phyloP scores from a whole-genome alignment of 2,797 vertebrate genomes.

The Rallus crepitans region DNA sequence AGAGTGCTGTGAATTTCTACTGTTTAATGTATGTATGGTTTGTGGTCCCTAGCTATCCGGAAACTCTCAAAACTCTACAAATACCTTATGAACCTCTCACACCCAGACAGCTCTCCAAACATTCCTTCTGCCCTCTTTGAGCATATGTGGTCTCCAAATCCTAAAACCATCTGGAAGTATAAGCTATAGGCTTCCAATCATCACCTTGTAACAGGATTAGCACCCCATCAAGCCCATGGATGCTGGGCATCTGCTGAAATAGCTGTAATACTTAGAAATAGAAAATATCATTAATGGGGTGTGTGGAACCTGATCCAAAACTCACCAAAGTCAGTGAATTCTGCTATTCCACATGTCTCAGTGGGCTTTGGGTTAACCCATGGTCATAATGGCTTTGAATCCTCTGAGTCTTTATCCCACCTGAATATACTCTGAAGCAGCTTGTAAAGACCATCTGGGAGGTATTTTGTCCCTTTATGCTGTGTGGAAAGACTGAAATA shows the following conservation, averaged over 20 bases:
- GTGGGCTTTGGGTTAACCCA: not conserved
- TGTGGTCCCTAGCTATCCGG: slow-evolving; percentile 31
- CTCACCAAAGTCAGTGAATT: not conserved
- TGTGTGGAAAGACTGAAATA: not conserved
- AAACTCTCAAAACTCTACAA: slow-evolving; percentile 59
- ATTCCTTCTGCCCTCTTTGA: slow-evolving; percentile 29
- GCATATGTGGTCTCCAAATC: slow-evolving; percentile 11
- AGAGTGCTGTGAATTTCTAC: slow-evolving; percentile 5
- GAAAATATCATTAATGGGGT: not conserved
- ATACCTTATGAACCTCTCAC: slow-evolving; percentile 31
- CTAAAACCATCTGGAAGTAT: slow-evolving; percentile 44
- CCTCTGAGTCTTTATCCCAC: not conserved
- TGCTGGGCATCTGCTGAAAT: slow-evolving; percentile 61
- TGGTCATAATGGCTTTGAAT: not conserved
- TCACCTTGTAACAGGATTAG: slow-evolving; percentile 69
- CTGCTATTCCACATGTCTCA: not conserved
- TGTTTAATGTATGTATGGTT: not conserved
- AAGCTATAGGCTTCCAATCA: slow-evolving; percentile 60
- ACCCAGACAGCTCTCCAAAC: slow-evolving; percentile 42
- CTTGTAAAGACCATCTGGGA: not conserved
- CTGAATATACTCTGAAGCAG: not conserved
- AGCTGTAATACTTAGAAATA: slow-evolving; percentile 21
- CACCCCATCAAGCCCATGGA: slow-evolving; percentile 54
- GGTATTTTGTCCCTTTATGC: not conserved
- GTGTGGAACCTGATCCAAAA: not conserved